These are phyloP conservation scores for Lordiphosa clarofinis DNA, from an alignment of 1,140 invertebrate genomes.

Conservation along the genomic window DNA sequence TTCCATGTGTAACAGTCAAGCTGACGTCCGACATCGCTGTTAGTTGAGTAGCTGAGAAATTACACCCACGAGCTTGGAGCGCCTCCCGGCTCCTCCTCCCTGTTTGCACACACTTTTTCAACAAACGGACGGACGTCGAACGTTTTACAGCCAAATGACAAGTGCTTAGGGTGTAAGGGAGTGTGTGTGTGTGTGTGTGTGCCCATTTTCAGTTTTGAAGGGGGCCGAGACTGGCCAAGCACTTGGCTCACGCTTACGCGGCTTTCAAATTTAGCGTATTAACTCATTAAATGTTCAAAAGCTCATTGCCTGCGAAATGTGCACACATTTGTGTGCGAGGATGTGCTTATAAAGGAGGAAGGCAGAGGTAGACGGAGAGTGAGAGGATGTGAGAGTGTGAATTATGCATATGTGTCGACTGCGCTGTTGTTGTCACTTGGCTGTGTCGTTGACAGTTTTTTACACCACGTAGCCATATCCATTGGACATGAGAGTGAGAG, in stretches of 20 bases:
- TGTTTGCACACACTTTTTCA: constrained; percentile 48
- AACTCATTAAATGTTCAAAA: constrained; percentile 75
- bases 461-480: constrained; percentile 1
- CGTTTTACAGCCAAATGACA: constrained; percentile 63
- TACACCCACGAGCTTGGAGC: constrained; percentile 56
- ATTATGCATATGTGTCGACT: constrained; percentile 51
- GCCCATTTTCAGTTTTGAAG: constrained; percentile 51
- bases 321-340: constrained; percentile 49
- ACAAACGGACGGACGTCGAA: constrained; percentile 34
- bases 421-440: constrained; percentile 17
- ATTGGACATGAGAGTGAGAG: background rate
- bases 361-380: background rate
- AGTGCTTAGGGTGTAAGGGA: constrained; percentile 46
- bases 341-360: background rate
- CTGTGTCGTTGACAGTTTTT: constrained; percentile 27
- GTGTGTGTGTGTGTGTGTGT: constrained; percentile 10
- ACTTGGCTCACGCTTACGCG: constrained; percentile 69
- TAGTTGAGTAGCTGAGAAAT: constrained; percentile 52
- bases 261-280: constrained; percentile 72
- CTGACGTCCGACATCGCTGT: constrained; percentile 42
- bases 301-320: constrained; percentile 74
- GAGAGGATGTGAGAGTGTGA: constrained; percentile 37
- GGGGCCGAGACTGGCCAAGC: constrained; percentile 35
- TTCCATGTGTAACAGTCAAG: constrained; percentile 22
- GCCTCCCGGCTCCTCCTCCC: constrained; percentile 20